Percentiles rank a stretch among this genome's conserved stretches.
These are phyloP conservation scores for Mercenaria mercenaria DNA, from an alignment of 1,140 invertebrate species.

Conservation along the genomic window DNA sequence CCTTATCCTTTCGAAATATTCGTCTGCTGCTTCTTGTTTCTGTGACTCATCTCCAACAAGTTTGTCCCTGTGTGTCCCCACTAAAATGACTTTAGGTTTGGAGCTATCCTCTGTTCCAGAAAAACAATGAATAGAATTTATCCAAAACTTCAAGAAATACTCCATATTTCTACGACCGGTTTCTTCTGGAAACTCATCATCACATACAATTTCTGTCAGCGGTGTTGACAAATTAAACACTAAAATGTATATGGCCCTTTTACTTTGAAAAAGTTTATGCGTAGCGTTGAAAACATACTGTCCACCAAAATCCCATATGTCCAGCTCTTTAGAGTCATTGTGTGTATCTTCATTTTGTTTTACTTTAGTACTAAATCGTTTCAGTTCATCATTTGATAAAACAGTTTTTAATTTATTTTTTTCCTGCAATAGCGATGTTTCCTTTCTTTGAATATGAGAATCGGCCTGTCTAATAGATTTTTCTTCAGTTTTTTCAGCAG, in stretches of 20 bases:
- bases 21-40: neutral
- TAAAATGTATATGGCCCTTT: neutral
- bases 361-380: too few relatives aligned
- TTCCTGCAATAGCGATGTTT: too few relatives aligned
- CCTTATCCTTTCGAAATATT: neutral
- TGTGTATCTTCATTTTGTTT: too few relatives aligned
- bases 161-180: neutral
- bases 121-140: neutral
- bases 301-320: constrained; percentile 5
- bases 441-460: too few relatives aligned
- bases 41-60: neutral
- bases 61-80: neutral
- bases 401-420: too few relatives aligned
- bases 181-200: neutral
- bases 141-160: neutral
- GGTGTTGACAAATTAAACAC: neutral
- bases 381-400: too few relatives aligned
- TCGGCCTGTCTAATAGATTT: too few relatives aligned
- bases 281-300: neutral
- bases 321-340: neutral
- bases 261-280: neutral
- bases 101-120: neutral
- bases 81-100: neutral
- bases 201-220: neutral
- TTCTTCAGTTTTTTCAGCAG: too few relatives aligned